Evolutionary conservation across 2,113 vertebrate genomes (phyloP).

Genomic region (Mormyrus iriodes): DNA sequence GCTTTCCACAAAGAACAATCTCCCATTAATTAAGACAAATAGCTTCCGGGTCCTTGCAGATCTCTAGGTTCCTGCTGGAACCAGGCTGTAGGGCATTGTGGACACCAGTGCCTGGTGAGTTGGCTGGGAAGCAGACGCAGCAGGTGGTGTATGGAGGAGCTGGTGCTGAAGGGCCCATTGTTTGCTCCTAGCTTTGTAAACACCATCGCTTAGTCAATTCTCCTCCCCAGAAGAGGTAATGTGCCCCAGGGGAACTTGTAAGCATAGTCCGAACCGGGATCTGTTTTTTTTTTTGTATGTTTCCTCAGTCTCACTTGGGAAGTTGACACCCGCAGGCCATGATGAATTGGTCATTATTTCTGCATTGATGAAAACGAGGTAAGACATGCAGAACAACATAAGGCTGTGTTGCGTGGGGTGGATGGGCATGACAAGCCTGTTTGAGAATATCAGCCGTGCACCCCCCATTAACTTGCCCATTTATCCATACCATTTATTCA

Average conservation of each 20-base stretch:
- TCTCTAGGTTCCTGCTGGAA: not conserved
- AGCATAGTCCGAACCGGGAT: not conserved
- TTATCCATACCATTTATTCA: not conserved
- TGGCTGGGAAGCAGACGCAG: not conserved
- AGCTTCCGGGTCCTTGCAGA: not conserved
- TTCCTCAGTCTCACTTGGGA: not conserved
- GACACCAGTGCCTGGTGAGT: not conserved
- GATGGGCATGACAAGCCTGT: not conserved
- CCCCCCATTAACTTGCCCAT: not conserved
- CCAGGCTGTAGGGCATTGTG: not conserved
- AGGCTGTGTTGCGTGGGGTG: not conserved
- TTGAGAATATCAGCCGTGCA: not conserved
- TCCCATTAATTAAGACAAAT: not conserved
- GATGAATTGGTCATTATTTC: not conserved
- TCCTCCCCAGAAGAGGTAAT: too few species aligned
- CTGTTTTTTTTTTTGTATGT: not conserved
- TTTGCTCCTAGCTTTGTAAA: not conserved
- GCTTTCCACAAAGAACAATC: not conserved
- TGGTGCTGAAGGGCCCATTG: not conserved
- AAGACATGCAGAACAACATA: not conserved
- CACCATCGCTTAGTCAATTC: not conserved
- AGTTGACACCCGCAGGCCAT: not conserved
- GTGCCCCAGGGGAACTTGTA: too few species aligned
- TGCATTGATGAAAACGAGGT: not conserved
- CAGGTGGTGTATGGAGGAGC: not conserved